These are phyloP conservation scores for Brachionus rotundiformis DNA, from an alignment of 1,140 invertebrate species.

Conservation along the genomic window DNA sequence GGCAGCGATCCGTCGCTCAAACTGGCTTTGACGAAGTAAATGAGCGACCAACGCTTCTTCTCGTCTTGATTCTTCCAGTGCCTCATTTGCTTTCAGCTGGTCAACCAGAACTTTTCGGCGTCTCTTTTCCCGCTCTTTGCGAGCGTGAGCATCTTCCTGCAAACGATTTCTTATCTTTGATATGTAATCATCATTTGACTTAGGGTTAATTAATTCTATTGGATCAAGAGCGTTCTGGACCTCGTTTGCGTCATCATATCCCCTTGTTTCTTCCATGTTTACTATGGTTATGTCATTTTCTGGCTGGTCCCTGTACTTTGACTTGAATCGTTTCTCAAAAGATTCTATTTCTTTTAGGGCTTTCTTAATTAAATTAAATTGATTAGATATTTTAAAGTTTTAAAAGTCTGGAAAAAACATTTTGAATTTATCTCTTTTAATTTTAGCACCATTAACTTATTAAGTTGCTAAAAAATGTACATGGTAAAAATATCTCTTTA, in stretches of 20 bases:
- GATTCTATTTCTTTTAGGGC: conserved; percentile 31
- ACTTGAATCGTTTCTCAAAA: conserved; percentile 46
- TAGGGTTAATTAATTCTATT: conserved; percentile 56
- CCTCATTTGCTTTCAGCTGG: conserved; percentile 61
- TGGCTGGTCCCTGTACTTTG: conserved; percentile 13
- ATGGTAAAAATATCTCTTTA: too few species aligned
- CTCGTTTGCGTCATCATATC: conserved; percentile 53
- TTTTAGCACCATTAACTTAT: too few species aligned
- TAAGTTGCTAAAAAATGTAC: too few species aligned
- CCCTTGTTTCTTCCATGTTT: conserved; percentile 29
- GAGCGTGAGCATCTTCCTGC: conserved; percentile 60
- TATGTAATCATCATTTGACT: conserved; percentile 63
- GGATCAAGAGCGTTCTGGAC: conserved; percentile 46
- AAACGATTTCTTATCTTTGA: conserved; percentile 61
- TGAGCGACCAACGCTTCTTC: conserved; percentile 63
- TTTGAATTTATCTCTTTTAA: too few species aligned
- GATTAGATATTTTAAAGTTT: too few species aligned
- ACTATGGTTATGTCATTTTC: conserved; percentile 36
- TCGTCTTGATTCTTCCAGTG: conserved; percentile 60
- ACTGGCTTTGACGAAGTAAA: conserved; percentile 63
- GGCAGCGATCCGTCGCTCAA: conserved; percentile 63
- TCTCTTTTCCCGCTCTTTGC: conserved; percentile 62
- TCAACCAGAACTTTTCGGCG: conserved; percentile 64
- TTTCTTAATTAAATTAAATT: conserved; percentile 37
- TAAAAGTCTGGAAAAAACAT: too few species aligned